Evolutionary conservation across 2,888 invertebrate genomes (phyloP), one percentile per base, ranked within the genome.

Genomic region (Dicyrtoma fusca): DNA sequence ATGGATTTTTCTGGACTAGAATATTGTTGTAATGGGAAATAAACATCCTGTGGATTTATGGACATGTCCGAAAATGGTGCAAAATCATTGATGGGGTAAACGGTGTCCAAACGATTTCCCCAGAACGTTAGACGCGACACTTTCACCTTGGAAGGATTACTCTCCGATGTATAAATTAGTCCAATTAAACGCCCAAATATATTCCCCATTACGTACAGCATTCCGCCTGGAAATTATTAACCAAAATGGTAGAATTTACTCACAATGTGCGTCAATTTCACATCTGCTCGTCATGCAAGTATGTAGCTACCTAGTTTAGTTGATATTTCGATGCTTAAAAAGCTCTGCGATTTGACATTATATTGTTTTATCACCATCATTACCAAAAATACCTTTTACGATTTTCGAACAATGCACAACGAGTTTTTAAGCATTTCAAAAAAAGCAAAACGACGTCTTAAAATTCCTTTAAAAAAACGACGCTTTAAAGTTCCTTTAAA

Each of bases 71-170:
- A 25, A 13, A 71, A 57, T 8, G 71, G 57, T 1, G 3, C 44
- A 26, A 71, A 59, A 19, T 71, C 65, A 14, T 55, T 26, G 5
- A 65, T 47, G 5, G 1, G 8, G 47, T 53, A 45, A 0, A 49
- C 25, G 2, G 26, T 34, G 14, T 69, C 61, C 6, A 62, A 66
- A 0, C 62, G 53, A 14, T 65, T 45, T n/a, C 71, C 71, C 79
- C 79, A 79, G 55, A 79, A 79, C 19, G 70, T 71, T 47, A 78
- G 55, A 23, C 74, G 75, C n/a, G 77, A 76, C 11, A 80, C 51
- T 49, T 74, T 68, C 10, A 76, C 64, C n/a, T 72, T n/a, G 8
- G 64, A 34, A 1, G 72, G 62, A 10, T 75, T 68, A 2, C 51
- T 64, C 34, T 63, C 69, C 5, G 75, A 71, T 0, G 74, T 42